Evolutionary conservation across 2,888 invertebrate genomes (phyloP), one percentile per base, ranked within the genome.

Genomic region (Tethea ocularis): DNA sequence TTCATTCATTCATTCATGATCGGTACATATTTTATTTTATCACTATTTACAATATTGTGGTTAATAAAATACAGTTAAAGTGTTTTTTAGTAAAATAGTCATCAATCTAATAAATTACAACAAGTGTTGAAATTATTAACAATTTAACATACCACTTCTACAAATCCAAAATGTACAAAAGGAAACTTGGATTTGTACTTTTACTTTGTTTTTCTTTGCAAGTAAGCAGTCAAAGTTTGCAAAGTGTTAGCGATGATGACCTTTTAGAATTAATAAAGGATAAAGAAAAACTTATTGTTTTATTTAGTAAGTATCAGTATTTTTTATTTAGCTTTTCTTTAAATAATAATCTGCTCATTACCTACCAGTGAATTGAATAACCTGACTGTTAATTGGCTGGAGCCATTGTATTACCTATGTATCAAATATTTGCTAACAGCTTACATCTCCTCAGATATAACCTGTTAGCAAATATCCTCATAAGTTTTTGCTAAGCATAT

Each of bases 261-360:
- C 93, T 97, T 64, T 93, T 97, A 60, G 95, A 96, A 82, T 91
- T 97, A 56, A 95, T 97, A 64, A 95, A 95, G 83, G 95, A 94
- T 59, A 96, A 97, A 87, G 96, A 96, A 88, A 96, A 96, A 90
- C 96, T 97, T 60, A 94, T 97, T 63, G 96, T 95, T 55, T 89
- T 97, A 60, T 97, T 97, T 82, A 94, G 97, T 97, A 93, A 96
- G 96, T 95, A 80, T 38, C 52, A 7, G 46, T 46, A 46, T 33
- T 20, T 23, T 17, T 60, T 38, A 22, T 64, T 53, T 36, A 5
- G 20, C n/a, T 24, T 26, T 22, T 41, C 13, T n/a, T 58, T 10
- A 33, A n/a, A 6, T 38, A 10, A 7, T 26, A 6, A 2, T 26
- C 5, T 6, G 26, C 6, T 26, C 26, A 26, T 6, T 26, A 26